Evolutionary conservation across 2,797 vertebrate species (phyloP).

Genomic region (Simalia tracyae): DNA sequence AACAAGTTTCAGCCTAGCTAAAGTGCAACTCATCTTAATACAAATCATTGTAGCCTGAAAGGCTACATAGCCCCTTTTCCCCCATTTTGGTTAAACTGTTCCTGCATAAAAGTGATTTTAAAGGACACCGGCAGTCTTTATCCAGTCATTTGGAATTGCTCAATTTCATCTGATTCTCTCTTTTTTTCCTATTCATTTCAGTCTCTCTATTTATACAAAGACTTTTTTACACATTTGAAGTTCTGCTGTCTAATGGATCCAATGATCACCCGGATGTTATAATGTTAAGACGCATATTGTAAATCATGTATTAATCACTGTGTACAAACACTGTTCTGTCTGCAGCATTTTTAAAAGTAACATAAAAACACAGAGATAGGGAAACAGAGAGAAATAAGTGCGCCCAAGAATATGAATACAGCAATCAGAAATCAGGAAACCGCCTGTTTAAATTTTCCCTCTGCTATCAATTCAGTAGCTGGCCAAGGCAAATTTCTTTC

Average conservation of each 20-base stretch:
- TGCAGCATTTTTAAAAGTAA: neutral
- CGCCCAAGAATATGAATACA: neutral
- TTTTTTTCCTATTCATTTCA: slow-evolving; percentile 14
- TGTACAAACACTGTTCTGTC: slow-evolving; percentile 21
- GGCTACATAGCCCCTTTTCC: slow-evolving; percentile 64
- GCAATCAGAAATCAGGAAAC: neutral
- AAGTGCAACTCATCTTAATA: slow-evolving; percentile 77
- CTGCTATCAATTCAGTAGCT: neutral
- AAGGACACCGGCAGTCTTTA: slow-evolving; percentile 59
- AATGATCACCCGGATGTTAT: slow-evolving; percentile 26
- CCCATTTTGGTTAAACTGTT: slow-evolving; percentile 68
- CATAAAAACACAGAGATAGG: neutral
- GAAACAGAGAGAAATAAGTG: neutral
- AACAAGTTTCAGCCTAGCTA: slow-evolving; percentile 87
- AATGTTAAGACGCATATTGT: slow-evolving; percentile 58
- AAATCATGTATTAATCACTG: slow-evolving; percentile 35
- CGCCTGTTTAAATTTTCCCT: neutral
- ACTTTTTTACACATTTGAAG: slow-evolving; percentile 35
- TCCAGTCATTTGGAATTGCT: neutral
- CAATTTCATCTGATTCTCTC: slow-evolving; percentile 28
- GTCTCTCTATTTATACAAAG: slow-evolving; percentile 30
- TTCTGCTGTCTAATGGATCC: slow-evolving; percentile 28
- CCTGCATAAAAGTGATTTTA: slow-evolving; percentile 66
- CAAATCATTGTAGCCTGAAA: slow-evolving; percentile 69
- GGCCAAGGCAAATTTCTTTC: neutral